Base-by-base conservation (phyloP, 2,888 invertebrate species). In the Tipula confusa region DNA sequence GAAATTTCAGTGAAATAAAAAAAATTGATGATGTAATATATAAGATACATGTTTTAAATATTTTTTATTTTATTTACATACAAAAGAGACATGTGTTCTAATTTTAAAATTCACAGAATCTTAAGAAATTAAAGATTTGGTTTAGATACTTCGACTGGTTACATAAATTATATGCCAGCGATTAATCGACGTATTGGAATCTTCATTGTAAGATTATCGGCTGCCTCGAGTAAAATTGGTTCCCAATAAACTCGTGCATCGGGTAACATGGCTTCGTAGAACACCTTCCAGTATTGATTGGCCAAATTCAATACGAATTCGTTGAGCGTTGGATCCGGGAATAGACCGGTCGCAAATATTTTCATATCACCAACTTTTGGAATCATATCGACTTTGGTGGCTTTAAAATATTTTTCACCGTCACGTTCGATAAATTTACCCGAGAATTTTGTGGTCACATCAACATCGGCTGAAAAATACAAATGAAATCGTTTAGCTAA, bases 301-400 rank as follows among this genome's bases (percentile, higher is more conserved):
- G 90, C 88, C 85, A 92, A 91, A 4, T 86, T 86, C 33, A 90
- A 84, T 2, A 90, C 90, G 33, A 84, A 91, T 93, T 92, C 89
- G 94, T 94, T 94, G 84, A 94, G 88, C 64, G 91, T 91, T 1
- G 93, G 93, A 86, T 93, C 92, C 84, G 92, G 91, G 86, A 92
- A 91, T 7, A 93, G 86, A 84, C 93, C 93, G 33, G 90, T 91
- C 83, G 93, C 90, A 86, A 90, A 90, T 29, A 93, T 88, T 84
- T 90, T 91, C 92, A 94, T 91, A 84, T 91, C 91, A 18, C 92
- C 92, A 15, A 94, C 90, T 86, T 93, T 93, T 3, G 94, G 94
- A 38, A 91, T 89, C 89, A 93, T 89, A 87, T 91, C 91, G 86
- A 93, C 93, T 15, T 92, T 91, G 29, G 91, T 90, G n/a, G 93